A percentile compares a stretch with the other conserved stretches of the same genome.
phyloP scores from a whole-genome alignment of 2,888 invertebrate species.

The Euplexia lucipara region DNA sequence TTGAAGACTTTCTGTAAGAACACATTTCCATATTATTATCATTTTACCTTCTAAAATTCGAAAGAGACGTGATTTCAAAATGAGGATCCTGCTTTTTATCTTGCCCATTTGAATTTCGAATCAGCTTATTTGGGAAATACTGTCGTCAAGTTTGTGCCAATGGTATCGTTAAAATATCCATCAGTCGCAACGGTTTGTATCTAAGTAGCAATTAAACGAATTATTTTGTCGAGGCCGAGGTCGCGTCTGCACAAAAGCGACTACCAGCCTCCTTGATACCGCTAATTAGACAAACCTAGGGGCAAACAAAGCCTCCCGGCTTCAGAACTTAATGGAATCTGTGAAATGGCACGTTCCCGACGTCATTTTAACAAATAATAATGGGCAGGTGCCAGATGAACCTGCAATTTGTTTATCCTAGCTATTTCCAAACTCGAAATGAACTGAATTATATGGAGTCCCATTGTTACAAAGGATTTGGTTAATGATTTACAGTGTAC shows the following conservation, averaged over 20 bases:
- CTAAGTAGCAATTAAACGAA: constrained; percentile 71
- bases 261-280: constrained; percentile 71
- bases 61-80: constrained; percentile 25
- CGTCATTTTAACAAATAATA: constrained; percentile 64
- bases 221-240: constrained; percentile 68
- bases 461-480: constrained; percentile 17
- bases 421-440: constrained; percentile 20
- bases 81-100: constrained; percentile 45
- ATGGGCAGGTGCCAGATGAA: constrained; percentile 62
- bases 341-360: constrained; percentile 66
- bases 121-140: constrained; percentile 30
- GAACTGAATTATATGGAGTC: constrained; percentile 8
- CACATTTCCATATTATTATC: constrained; percentile 39
- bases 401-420: constrained; percentile 42
- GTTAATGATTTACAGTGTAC: constrained; percentile 19
- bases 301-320: constrained; percentile 72
- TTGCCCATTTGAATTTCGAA: constrained; percentile 45
- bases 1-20: constrained; percentile 21
- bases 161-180: constrained; percentile 59
- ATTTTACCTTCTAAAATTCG: constrained; percentile 30
- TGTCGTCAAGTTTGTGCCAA: constrained; percentile 32
- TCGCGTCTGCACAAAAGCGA: constrained; percentile 63
- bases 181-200: constrained; percentile 56
- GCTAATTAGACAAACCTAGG: constrained; percentile 78
- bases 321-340: constrained; percentile 68